Evolutionary conservation across 2,888 invertebrate genomes (phyloP), one percentile per base, ranked within the genome.

Genomic region (Belgica antarctica): DNA sequence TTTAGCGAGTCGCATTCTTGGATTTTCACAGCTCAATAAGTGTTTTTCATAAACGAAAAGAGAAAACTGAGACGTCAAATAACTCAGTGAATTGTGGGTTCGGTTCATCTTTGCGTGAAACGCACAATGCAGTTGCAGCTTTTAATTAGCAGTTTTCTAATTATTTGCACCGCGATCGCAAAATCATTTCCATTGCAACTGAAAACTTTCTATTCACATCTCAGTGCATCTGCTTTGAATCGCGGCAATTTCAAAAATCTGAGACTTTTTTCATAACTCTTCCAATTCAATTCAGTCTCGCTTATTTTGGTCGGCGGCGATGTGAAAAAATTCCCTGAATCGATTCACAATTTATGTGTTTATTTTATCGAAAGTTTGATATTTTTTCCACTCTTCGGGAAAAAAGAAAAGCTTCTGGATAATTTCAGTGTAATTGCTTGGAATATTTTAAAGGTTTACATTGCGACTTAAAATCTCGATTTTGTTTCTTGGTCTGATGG

Each of bases 381-480:
- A 41, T 41, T 41, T 41, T 41, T 15, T 41, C 34, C 7, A 12
- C 12, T 7, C 34, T 34, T 15, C n/a, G n/a, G n/a, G n/a, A n/a
- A n/a, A n/a, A n/a, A n/a, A n/a, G n/a, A n/a, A n/a, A 15, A 41
- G 52, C 22, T 52, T 52, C 52, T 52, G 52, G 52, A 52, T 52
- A 52, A 52, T 22, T 52, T 52, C 52, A 52, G 41, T 5, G 41
- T 41, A 41, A 41, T 41, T 41, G 41, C 41, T 41, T 15, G 41
- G n/a, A n/a, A 5, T 10, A 10, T 41, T 41, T 41, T 41, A 10
- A 41, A 41, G n/a, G n/a, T 41, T 41, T 41, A 12, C 41, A 41
- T n/a, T 10, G 41, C 41, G 41, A 41, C 41, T 41, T 10, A 2
- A 41, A 41, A 31, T 10, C 10, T 31, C 15, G 12, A n/a, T 41